These are phyloP conservation scores for Andrena minutula DNA, from an alignment of 2,888 invertebrate genomes.

Conservation along the genomic window DNA sequence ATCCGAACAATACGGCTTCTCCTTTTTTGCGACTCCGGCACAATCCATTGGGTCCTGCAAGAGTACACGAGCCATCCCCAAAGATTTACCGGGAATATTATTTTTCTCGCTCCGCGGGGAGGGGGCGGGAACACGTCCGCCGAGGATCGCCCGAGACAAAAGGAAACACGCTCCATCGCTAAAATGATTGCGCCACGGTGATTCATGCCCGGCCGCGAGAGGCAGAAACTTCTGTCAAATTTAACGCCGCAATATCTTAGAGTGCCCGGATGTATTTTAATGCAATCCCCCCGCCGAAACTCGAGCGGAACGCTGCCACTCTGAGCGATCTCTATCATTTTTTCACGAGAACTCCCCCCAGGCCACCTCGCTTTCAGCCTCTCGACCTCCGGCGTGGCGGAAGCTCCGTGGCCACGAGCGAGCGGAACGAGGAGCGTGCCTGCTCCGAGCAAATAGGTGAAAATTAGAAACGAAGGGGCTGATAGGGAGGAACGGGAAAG, in stretches of 20 bases:
- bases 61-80: slow-evolving; percentile 26
- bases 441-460: slow-evolving; percentile 35
- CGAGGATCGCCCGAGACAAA: slow-evolving; percentile 17
- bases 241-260: slow-evolving; percentile 56
- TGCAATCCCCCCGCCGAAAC: slow-evolving; percentile 30
- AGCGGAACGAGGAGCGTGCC: slow-evolving; percentile 14
- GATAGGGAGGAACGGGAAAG: slow-evolving; percentile 30
- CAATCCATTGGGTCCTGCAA: slow-evolving; percentile 12
- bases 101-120: slow-evolving; percentile 16
- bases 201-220: slow-evolving; percentile 32
- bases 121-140: slow-evolving; percentile 11
- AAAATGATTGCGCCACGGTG: slow-evolving; percentile 46
- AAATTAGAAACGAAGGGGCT: slow-evolving; percentile 51
- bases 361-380: not conserved
- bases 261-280: slow-evolving; percentile 69
- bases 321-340: slow-evolving; percentile 37
- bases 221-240: slow-evolving; percentile 41
- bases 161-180: slow-evolving; percentile 35
- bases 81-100: slow-evolving; percentile 39
- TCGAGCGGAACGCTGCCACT: not conserved
- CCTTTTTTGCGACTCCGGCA: slow-evolving; percentile 14
- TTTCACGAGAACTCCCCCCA: slow-evolving; percentile 26
- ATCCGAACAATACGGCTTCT: not conserved
- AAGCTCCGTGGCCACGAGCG: not conserved
- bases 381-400: not conserved